Evolutionary conservation across 2,888 invertebrate genomes (phyloP), one percentile per base, ranked within the genome.

Genomic region (Bembecia ichneumoniformis): DNA sequence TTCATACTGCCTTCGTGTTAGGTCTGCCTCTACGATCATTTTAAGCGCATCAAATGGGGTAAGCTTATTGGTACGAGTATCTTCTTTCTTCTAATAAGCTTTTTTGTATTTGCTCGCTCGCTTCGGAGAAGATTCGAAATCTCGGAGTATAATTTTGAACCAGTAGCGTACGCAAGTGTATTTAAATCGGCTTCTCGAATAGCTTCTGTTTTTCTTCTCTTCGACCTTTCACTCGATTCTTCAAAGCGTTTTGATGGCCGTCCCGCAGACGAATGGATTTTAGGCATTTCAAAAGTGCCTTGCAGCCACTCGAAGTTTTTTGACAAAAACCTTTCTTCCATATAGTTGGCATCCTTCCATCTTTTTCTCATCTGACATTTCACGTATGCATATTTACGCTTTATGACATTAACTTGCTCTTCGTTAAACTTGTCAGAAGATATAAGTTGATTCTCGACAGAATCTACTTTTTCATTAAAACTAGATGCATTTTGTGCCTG

Each of bases 351-450:
- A 20, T 17, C 16, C 14, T 17, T 49, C 46, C 46, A 49, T 16
- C 46, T 46, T 14, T 46, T 46, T 28, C 46, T 46, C 43, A 49
- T 28, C 46, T 49, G 36, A 13, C 40, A 46, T 46, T 49, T 49
- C 46, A 49, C 46, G 40, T 46, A 17, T 17, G 17, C 17, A 17
- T 17, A 17, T 17, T 17, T 17, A 17, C 17, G 17, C 17, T 17
- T 17, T 17, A 17, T 17, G 17, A 17, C 17, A 17, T 17, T 17
- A 17, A 17, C 17, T 17, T 17, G 17, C 17, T 17, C 17, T 17
- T 17, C 17, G 17, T 17, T 17, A 17, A 17, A 17, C 17, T 17
- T 17, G 17, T 17, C 17, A 17, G 17, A 17, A 17, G 17, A 17
- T 17, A 17, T 17, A 17, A 17, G 17, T 17, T 17, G 17, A 17